Percentiles rank a stretch among this genome's conserved stretches.
These are phyloP conservation scores for Gobionotothen gibberifrons DNA, from an alignment of 2,797 vertebrate species.

Conservation along the genomic window DNA sequence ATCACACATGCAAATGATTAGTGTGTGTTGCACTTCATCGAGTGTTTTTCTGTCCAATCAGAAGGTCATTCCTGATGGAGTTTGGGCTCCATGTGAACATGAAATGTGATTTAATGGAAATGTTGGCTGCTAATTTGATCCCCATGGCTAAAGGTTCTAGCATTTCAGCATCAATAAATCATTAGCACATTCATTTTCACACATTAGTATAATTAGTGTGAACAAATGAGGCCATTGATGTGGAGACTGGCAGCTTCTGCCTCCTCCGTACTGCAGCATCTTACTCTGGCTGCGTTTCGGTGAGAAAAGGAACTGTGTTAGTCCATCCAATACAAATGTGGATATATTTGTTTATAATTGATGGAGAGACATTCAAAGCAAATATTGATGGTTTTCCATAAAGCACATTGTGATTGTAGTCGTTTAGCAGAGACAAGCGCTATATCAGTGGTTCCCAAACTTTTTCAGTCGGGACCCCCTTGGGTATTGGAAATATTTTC, in stretches of 20 bases:
- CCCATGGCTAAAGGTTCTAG: conserved; percentile 36
- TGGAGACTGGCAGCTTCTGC: conserved; percentile 30
- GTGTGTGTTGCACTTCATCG: neutral
- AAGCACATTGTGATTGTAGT: neutral
- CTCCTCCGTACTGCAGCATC: conserved; percentile 7
- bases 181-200: conserved; percentile 53
- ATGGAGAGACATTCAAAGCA: neutral
- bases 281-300: neutral
- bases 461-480: too few species aligned
- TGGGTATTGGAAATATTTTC: too few species aligned
- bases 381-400: neutral
- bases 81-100: conserved; percentile 1
- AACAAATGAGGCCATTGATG: conserved; percentile 56
- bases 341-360: neutral
- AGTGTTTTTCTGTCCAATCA: neutral
- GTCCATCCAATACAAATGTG: neutral
- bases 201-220: conserved; percentile 50
- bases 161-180: conserved; percentile 57
- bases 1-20: neutral
- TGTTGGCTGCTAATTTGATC: conserved; percentile 36
- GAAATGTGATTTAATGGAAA: conserved; percentile 27
- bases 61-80: conserved; percentile 11
- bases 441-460: too few species aligned
- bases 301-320: neutral
- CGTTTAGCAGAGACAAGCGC: neutral